Evolutionary conservation across 2,113 vertebrate species (phyloP).

Genomic region (Phalacrocorax carbo): DNA sequence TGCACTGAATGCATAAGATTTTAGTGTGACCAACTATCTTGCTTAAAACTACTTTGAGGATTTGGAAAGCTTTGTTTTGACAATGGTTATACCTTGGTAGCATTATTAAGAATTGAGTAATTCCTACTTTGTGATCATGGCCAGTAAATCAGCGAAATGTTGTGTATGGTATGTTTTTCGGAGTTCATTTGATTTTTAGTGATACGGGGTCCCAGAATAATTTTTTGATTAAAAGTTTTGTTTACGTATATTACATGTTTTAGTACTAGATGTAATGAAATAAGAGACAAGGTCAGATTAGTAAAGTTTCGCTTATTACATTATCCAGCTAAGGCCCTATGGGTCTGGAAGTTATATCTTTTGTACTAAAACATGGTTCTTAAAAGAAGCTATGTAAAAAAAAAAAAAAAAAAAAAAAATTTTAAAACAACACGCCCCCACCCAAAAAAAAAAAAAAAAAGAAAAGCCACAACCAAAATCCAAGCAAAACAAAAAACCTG

Average conservation of each 20-base stretch:
- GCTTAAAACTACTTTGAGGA: background rate
- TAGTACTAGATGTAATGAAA: background rate
- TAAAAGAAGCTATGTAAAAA: background rate
- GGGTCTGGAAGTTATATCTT: background rate
- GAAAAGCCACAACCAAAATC: background rate
- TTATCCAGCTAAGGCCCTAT: background rate
- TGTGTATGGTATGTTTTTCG: background rate
- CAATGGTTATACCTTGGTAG: background rate
- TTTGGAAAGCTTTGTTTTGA: background rate
- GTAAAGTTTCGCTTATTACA: background rate
- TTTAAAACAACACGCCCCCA: background rate
- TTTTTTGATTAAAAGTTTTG: background rate
- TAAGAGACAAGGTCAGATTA: background rate
- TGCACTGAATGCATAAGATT: background rate
- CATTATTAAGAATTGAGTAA: background rate
- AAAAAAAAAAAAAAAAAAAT: background rate
- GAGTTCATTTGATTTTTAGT: background rate
- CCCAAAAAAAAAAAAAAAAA: background rate
- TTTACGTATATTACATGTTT: background rate
- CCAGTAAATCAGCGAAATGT: background rate
- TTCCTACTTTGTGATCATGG: background rate
- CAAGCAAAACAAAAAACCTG: accelerated
- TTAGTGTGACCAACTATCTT: background rate
- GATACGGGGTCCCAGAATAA: background rate
- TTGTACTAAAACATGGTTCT: background rate